Base-by-base conservation (phyloP, 1,140 invertebrate genomes). In the Macrobrachium nipponense region DNA sequence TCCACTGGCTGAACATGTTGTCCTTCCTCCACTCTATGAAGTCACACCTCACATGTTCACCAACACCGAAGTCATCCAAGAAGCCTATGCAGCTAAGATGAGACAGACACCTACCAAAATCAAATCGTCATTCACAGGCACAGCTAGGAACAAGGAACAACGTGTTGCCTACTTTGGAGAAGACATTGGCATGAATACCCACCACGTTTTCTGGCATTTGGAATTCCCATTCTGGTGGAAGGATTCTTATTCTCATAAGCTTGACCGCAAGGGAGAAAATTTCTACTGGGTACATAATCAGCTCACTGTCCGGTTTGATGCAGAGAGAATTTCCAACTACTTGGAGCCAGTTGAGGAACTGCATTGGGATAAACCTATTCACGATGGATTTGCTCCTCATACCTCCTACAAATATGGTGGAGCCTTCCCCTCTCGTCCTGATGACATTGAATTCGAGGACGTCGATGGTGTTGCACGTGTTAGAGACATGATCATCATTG, bases 271-370 rank as follows among this genome's bases (percentile, higher is more conserved):
- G 59, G 80, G 80, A 12, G 80, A 82, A 23, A 73, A 60, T 70
- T 82, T 82, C 80, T 82, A 73, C 80, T 82, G 80, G 80, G 66
- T 82, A 15, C 80, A 82, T 61, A 66, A 82, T 58, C 80, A 75
- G n/a, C 80, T 82, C 14, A 82, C 80, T 12, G 80, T 75, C n/a
- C 80, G 80, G 8, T 82, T 82, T 17, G 80, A 82, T 36, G 68
- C 80, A 18, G 80, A 82, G 51, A 66, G 80, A 36, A 66, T 82
- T 5, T 82, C 80, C 68, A 82, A 82, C 59, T 61, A 36, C 68
- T 61, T 82, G 66, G 70, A 75, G 10, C 68, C 80, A 20, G 80
- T 82, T 2, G 20, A 61, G 6, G 80, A 82, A 61, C 80, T 82
- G 4, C 80, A 82, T 17, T 82, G 80, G 80, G 80, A 73, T 11